Evolutionary conservation across 2,888 invertebrate genomes (phyloP).

Genomic region (Megalurothrips usitatus): DNA sequence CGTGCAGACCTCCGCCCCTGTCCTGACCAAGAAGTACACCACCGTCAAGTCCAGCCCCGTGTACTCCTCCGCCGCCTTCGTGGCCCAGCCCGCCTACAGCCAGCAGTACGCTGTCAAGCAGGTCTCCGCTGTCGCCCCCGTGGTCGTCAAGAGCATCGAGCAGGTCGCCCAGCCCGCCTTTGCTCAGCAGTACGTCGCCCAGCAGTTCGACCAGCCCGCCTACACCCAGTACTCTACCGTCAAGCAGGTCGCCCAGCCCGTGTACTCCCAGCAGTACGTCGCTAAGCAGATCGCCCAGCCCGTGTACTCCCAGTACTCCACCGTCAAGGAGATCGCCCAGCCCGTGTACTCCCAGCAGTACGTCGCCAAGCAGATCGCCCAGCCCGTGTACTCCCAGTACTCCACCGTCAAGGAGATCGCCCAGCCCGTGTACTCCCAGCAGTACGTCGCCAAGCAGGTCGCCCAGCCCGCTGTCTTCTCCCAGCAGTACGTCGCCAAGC

Average conservation of each 20-base stretch:
- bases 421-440: not conserved
- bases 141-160: conserved; percentile 13
- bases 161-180: conserved; percentile 13
- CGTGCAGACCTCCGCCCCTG: not conserved
- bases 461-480: conserved; percentile 9
- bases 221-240: not conserved
- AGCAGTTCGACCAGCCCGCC: not conserved
- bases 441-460: not conserved
- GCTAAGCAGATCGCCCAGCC: conserved; percentile 13
- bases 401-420: not conserved
- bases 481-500: not conserved
- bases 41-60: not conserved
- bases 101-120: not conserved
- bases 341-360: conserved; percentile 18
- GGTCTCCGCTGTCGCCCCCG: not conserved
- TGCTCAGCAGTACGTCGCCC: not conserved
- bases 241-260: not conserved
- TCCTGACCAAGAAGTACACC: conserved; percentile 1
- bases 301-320: not conserved
- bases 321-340: not conserved
- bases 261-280: conserved; percentile 1
- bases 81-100: conserved; percentile 15
- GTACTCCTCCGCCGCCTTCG: not conserved
- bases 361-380: not conserved
- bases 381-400: not conserved